Conservation (phyloP, 2,888 invertebrate species). For the Mythimna loreyi region DNA sequence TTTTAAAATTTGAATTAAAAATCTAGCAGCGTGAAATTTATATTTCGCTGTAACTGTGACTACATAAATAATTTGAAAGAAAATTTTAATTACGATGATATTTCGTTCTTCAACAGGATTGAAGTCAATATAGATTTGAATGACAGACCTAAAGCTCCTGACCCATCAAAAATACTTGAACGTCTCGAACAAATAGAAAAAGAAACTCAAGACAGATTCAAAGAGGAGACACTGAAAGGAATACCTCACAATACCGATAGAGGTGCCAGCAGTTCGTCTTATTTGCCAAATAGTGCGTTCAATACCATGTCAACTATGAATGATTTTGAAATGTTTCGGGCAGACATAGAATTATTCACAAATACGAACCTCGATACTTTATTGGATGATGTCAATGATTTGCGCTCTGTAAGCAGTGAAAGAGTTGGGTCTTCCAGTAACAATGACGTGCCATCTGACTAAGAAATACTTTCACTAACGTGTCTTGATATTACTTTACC, state of each 20-base stretch:
- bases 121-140: slow-evolving; percentile 84
- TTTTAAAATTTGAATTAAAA: too few species aligned
- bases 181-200: slow-evolving; percentile 84
- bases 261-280: slow-evolving; percentile 20
- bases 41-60: too few species aligned
- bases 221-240: slow-evolving; percentile 60
- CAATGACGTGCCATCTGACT: slow-evolving; percentile 60
- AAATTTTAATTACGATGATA: background rate
- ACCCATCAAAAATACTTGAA: slow-evolving; percentile 81
- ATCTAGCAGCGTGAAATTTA: too few species aligned
- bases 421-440: slow-evolving; percentile 51
- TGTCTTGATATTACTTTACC: slow-evolving; percentile 32
- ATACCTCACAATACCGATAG: slow-evolving; percentile 16
- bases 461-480: slow-evolving; percentile 51
- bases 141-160: slow-evolving; percentile 73
- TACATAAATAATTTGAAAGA: background rate
- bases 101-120: slow-evolving; percentile 74
- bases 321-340: slow-evolving; percentile 69
- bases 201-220: slow-evolving; percentile 81
- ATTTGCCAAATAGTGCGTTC: slow-evolving; percentile 49
- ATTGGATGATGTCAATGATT: slow-evolving; percentile 38
- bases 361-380: slow-evolving; percentile 40
- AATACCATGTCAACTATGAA: slow-evolving; percentile 59
- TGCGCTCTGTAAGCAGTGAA: slow-evolving; percentile 51
- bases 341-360: slow-evolving; percentile 29